Evolutionary conservation across 2,797 vertebrate genomes (phyloP).

Genomic region (Bovichtus variegatus): DNA sequence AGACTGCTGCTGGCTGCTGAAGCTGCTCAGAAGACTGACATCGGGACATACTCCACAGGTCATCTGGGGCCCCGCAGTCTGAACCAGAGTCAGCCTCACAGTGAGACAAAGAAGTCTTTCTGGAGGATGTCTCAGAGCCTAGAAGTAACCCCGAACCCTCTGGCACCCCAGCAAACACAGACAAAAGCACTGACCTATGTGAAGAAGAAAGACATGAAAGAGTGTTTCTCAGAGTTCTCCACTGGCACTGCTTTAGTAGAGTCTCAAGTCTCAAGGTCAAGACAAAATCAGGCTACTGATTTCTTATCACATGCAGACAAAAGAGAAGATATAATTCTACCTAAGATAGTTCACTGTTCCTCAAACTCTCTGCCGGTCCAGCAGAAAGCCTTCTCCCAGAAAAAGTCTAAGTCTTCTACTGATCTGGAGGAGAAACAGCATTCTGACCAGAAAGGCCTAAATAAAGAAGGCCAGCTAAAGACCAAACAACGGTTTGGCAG

Average conservation of each 20-base stretch:
- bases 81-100: conserved; percentile 52
- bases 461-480: conserved; percentile 64
- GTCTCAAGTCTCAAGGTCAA: conserved; percentile 33
- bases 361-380: conserved; percentile 44
- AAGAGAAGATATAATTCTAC: conserved; percentile 28
- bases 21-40: conserved; percentile 76
- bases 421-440: conserved; percentile 20
- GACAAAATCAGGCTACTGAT: conserved; percentile 39
- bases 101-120: conserved; percentile 46
- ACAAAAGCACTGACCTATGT: conserved; percentile 11
- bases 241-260: conserved; percentile 40
- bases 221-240: conserved; percentile 58
- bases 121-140: conserved; percentile 67
- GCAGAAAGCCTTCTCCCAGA: conserved; percentile 16
- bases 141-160: conserved; percentile 31
- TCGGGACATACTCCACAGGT: conserved; percentile 78
- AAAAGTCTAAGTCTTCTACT: conserved; percentile 25
- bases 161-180: conserved; percentile 29
- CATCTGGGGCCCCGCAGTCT: conserved; percentile 81
- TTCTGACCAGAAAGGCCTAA: conserved; percentile 61
- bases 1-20: conserved; percentile 76
- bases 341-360: conserved; percentile 30
- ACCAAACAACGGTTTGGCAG: conserved; percentile 73
- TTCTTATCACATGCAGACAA: conserved; percentile 41
- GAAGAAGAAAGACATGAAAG: conserved; percentile 62